These are phyloP conservation scores for Cyanoderma ruficeps DNA, from an alignment of 2,113 vertebrate genomes.

Conservation along the genomic window DNA sequence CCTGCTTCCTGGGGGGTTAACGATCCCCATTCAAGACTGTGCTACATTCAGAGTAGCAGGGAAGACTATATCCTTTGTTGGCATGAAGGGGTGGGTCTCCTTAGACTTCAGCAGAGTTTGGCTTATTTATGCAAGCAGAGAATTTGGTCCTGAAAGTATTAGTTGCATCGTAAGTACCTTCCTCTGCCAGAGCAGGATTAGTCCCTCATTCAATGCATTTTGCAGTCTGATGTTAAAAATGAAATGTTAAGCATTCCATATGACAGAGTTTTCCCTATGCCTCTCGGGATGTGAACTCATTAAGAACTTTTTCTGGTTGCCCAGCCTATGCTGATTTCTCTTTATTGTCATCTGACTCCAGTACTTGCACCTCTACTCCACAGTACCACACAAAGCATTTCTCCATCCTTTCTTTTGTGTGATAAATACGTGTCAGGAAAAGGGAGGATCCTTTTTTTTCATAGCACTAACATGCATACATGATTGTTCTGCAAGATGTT, in stretches of 20 bases:
- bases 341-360: neutral
- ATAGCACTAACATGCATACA: neutral
- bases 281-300: neutral
- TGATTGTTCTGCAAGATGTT: neutral
- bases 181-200: slow-evolving; percentile 29
- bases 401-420: neutral
- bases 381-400: neutral
- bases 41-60: neutral
- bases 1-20: neutral
- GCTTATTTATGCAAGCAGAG: slow-evolving; percentile 27
- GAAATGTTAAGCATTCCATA: slow-evolving; percentile 7
- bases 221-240: neutral
- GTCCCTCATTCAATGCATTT: slow-evolving; percentile 25
- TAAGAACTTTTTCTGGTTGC: neutral
- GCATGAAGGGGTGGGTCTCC: slow-evolving; percentile 12
- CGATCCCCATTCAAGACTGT: neutral
- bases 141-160: slow-evolving; percentile 17
- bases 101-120: slow-evolving; percentile 17
- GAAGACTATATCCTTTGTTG: slow-evolving; percentile 6
- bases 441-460: neutral
- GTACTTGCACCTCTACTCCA: neutral
- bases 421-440: neutral
- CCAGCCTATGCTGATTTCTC: neutral
- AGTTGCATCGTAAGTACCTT: neutral
- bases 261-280: neutral